Conservation (phyloP, 2,113 vertebrate species). For the Xiphorhynchus elegans region DNA sequence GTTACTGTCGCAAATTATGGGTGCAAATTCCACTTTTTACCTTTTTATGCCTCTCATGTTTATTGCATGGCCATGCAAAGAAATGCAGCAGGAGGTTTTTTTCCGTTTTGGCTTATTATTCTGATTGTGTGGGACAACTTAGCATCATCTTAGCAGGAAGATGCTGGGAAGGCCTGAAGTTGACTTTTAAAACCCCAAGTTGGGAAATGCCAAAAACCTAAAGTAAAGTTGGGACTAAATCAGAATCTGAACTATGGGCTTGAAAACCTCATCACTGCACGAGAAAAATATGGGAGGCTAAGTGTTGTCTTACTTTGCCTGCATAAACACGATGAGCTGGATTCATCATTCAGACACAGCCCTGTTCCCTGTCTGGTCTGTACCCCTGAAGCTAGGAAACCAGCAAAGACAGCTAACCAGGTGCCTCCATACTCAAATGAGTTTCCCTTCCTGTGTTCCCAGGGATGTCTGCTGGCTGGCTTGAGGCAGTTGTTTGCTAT, state of each 20-base stretch:
- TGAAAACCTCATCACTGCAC: not conserved
- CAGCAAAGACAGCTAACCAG: not conserved
- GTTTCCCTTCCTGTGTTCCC: constrained; percentile 27
- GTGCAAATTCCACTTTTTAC: not conserved
- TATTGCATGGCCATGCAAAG: not conserved
- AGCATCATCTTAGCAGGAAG: not conserved
- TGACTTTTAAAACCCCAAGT: not conserved
- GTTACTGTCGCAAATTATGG: not conserved
- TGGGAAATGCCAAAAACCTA: not conserved
- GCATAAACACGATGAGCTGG: not conserved
- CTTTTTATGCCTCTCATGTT: not conserved
- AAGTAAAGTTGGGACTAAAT: not conserved
- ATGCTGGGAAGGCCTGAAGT: not conserved
- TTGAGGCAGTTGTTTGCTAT: constrained; percentile 22
- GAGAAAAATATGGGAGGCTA: not conserved
- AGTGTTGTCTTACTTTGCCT: not conserved
- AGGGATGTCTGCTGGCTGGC: constrained; percentile 6
- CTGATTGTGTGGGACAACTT: not conserved
- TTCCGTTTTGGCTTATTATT: not conserved
- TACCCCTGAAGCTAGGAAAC: constrained; percentile 15
- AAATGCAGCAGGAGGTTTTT: not conserved
- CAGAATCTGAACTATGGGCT: not conserved
- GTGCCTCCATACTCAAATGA: constrained; percentile 1
- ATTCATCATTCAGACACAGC: not conserved
- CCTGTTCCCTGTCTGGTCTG: not conserved